Evolutionary conservation across 2,113 vertebrate species (phyloP), one percentile per base, ranked within the genome.

Genomic region (Hymenochirus boettgeri): DNA sequence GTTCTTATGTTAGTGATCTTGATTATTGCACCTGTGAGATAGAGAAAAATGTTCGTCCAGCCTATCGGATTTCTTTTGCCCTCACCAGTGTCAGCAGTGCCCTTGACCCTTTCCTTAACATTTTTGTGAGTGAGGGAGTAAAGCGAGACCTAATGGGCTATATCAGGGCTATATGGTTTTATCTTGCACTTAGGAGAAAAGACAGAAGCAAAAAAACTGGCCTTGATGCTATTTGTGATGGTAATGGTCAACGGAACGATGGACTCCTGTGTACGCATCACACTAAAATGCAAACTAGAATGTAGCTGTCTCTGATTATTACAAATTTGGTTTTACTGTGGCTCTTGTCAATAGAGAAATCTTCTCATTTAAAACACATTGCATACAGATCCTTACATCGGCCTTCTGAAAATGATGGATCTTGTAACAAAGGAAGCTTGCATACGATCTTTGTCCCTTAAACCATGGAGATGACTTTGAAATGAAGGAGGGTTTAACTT

Each of bases 71-170:
- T 35, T 25, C 57, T 6, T 61, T 75, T 19, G 47, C 71, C 17
- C 31, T 70, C 15, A 70, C 71, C 26, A 72, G 65, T 17, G 15
- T 73, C 45, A 73, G 57, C 53, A 73, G 66, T 4, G 71, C 73
- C 46, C 37, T 75, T 13, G 62, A 75, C 25, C 73, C 73, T 7
- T 46, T 71, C 21, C 37, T 75, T 46, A 65, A 75, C 13, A 53
- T 65, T n/a, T 70, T 75, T 31, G 62, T 71, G 2, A 70, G 70
- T 17, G 61, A 73, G 11, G 59, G 57, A 12, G 45, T 70, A 10
- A 61, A 64, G 37, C 27, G 22, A 7, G 65, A 65, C 51, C 19
- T 74, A 1, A 59, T 29, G 55, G 39, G 21, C 25, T 63, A 69
- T n/a, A 8, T 69, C n/a, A 24, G 47, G 35, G 23, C 56, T 11